phyloP scores from a whole-genome alignment of 2,888 invertebrate species.

The Patella caerulea region DNA sequence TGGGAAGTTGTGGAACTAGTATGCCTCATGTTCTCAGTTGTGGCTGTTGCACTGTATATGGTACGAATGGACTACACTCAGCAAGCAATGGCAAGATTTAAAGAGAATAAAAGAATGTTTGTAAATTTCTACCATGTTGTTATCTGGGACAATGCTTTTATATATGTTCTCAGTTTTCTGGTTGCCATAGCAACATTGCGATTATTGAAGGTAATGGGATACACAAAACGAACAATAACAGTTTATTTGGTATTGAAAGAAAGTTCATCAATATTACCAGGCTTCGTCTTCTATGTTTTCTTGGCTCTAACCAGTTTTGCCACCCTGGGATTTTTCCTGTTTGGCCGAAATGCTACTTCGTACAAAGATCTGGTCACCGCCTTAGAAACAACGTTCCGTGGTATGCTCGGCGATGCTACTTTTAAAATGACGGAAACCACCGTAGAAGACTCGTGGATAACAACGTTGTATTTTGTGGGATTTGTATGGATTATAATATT shows the following conservation, averaged over 20 bases:
- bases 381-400: constrained; percentile 50
- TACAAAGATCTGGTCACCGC: constrained; percentile 48
- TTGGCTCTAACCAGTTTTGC: constrained; percentile 45
- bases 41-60: constrained; percentile 43
- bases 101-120: constrained; percentile 49
- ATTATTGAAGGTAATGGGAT: constrained; percentile 52
- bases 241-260: constrained; percentile 45
- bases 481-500: constrained; percentile 53
- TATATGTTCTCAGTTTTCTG: constrained; percentile 44
- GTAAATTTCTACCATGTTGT: constrained; percentile 57
- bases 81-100: constrained; percentile 43
- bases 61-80: constrained; percentile 39
- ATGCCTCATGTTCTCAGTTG: constrained; percentile 36
- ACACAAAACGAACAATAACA: constrained; percentile 48
- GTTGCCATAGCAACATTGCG: constrained; percentile 51
- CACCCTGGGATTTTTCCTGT: constrained; percentile 47
- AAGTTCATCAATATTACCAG: constrained; percentile 46
- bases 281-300: constrained; percentile 49
- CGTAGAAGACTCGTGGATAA: constrained; percentile 37
- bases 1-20: constrained; percentile 52
- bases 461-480: constrained; percentile 53
- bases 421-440: constrained; percentile 48
- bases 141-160: constrained; percentile 49
- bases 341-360: constrained; percentile 43
- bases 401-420: constrained; percentile 54